Evolutionary conservation across 1,140 invertebrate genomes (phyloP).

Genomic region (Anagrus nilaparvatae): DNA sequence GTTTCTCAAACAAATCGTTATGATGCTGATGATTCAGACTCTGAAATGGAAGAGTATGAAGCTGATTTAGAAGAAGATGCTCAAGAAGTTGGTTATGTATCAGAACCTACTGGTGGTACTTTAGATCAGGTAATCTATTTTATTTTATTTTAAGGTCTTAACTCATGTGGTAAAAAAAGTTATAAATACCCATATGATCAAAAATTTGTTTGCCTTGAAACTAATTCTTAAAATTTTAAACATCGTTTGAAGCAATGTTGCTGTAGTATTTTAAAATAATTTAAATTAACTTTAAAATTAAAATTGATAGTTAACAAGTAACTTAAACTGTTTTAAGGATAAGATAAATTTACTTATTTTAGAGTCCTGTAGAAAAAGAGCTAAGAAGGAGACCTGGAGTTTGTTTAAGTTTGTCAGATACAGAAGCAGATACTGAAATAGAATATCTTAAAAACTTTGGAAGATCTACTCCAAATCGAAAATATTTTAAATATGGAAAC

Average conservation of each 20-base stretch:
- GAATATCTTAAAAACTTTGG: constrained; percentile 25
- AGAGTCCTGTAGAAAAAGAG: constrained; percentile 43
- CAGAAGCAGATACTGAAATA: constrained; percentile 60
- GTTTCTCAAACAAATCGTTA: constrained; percentile 54
- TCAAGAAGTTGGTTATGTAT: constrained; percentile 73
- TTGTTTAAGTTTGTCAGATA: constrained; percentile 67
- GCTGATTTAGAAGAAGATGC: constrained; percentile 55
- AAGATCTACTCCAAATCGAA: constrained; percentile 9
- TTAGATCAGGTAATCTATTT: constrained; percentile 38
- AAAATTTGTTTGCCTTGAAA: background rate
- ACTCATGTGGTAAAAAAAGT: too few species aligned
- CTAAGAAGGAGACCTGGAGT: constrained; percentile 56
- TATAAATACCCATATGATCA: background rate
- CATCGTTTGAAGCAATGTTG: constrained; percentile 1
- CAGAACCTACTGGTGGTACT: constrained; percentile 61
- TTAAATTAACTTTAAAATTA: background rate
- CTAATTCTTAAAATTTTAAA: constrained; percentile 3
- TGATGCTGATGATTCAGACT: constrained; percentile 31
- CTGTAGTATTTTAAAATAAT: background rate
- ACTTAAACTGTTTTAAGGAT: too few species aligned
- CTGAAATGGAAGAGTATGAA: constrained; percentile 44
- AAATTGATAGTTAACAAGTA: background rate
- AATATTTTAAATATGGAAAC: constrained; percentile 9
- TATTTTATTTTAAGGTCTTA: constrained; percentile 2
- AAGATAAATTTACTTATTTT: constrained; percentile 17